phyloP scores from a whole-genome alignment of 2,113 vertebrate genomes.

The Pycnonotus jocosus region DNA sequence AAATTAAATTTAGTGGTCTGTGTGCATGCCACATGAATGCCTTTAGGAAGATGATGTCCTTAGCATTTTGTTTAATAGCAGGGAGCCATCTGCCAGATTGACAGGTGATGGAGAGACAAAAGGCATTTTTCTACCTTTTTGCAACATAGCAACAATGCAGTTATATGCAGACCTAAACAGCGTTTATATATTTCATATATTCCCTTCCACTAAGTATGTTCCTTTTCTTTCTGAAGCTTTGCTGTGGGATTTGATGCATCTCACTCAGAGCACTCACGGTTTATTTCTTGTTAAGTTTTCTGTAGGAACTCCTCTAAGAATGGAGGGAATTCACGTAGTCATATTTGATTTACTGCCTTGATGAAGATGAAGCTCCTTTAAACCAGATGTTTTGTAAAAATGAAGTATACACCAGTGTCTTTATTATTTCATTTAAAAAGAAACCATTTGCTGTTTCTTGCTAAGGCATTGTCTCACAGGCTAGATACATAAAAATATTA shows the following conservation, averaged over 20 bases:
- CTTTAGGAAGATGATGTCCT: background rate
- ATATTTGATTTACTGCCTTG: background rate
- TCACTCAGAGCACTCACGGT: background rate
- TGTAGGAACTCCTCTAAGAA: background rate
- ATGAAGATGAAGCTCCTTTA: background rate
- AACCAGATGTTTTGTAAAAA: background rate
- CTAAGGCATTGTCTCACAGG: background rate
- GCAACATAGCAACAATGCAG: background rate
- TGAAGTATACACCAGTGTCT: background rate
- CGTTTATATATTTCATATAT: background rate
- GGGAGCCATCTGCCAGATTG: background rate
- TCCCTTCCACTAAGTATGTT: background rate
- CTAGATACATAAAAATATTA: background rate
- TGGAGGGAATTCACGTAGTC: background rate
- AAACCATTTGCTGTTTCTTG: background rate
- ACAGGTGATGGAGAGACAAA: background rate
- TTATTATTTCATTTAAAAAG: background rate
- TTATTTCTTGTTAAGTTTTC: background rate
- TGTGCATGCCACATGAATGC: background rate
- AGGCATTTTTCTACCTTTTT: background rate
- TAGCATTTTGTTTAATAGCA: background rate
- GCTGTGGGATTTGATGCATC: background rate
- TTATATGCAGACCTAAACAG: background rate
- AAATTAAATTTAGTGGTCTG: background rate
- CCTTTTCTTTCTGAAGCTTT: background rate